phyloP scores from a whole-genome alignment of 2,888 invertebrate genomes.

The Machimus rusticus region DNA sequence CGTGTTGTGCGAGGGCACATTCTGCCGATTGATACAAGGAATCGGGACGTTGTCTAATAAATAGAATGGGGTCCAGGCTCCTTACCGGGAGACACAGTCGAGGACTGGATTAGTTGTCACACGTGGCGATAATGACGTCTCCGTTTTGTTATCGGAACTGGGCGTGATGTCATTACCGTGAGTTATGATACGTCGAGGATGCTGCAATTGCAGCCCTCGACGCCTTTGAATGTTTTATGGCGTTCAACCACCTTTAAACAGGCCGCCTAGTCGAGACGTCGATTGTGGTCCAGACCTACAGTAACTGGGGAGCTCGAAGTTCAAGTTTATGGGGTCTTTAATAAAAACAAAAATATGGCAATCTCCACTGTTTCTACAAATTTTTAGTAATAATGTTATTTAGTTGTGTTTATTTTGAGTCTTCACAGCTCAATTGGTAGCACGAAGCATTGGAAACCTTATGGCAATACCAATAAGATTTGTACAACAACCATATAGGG shows the following conservation, averaged over 20 bases:
- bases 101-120: slow-evolving; percentile 49
- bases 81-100: slow-evolving; percentile 27
- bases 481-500: too few species aligned
- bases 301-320: neutral
- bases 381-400: too few species aligned
- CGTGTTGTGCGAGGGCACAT: neutral
- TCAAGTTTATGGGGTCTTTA: too few species aligned
- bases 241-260: neutral
- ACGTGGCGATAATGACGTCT: slow-evolving; percentile 51
- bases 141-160: slow-evolving; percentile 45
- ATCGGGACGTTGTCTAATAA: slow-evolving; percentile 11
- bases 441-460: too few species aligned
- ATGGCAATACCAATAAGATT: too few species aligned
- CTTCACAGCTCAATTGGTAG: too few species aligned
- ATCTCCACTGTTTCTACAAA: too few species aligned
- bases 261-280: neutral
- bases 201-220: neutral
- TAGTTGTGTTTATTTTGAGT: too few species aligned
- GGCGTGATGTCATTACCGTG: slow-evolving; percentile 51
- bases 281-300: neutral
- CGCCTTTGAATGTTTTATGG: neutral
- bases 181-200: slow-evolving; percentile 40
- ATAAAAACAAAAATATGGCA: too few species aligned
- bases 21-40: slow-evolving; percentile 29
- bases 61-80: slow-evolving; percentile 34